Conservation (phyloP, 2,888 invertebrate genomes). For the Anthoptus insignis region DNA sequence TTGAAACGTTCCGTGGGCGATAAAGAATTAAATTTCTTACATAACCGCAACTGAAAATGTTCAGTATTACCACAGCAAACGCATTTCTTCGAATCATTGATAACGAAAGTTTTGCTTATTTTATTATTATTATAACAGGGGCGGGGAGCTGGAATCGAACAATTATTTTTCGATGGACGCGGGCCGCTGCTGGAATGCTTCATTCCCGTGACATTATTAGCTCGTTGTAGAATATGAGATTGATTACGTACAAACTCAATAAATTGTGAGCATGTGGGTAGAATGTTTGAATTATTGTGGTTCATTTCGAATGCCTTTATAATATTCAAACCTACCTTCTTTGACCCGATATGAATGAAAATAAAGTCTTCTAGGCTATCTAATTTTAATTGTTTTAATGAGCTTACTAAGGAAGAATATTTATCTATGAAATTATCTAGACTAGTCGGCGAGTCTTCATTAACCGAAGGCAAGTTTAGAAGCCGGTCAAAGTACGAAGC, state of each 20-base stretch:
- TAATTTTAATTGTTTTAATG: constrained; percentile 14
- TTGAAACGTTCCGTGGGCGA: constrained; percentile 14
- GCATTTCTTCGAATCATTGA: constrained; percentile 10
- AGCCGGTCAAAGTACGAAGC: constrained; percentile 20
- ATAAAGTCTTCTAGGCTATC: constrained; percentile 19
- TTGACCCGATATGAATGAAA: constrained; percentile 22
- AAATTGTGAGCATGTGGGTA: constrained; percentile 14
- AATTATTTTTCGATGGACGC: neutral
- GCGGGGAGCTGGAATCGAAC: neutral
- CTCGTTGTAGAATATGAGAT: constrained; percentile 13
- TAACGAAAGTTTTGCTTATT: constrained; percentile 11
- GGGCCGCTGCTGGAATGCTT: neutral
- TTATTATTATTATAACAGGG: constrained; percentile 1
- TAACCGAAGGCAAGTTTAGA: constrained; percentile 9
- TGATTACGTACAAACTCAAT: constrained; percentile 16
- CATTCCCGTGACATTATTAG: constrained; percentile 5
- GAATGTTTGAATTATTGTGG: neutral
- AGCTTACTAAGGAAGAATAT: constrained; percentile 14
- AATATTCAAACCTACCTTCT: constrained; percentile 17
- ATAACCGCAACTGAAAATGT: constrained; percentile 16
- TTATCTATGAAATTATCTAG: constrained; percentile 18
- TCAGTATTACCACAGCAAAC: constrained; percentile 18
- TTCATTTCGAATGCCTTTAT: constrained; percentile 2
- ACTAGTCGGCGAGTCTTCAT: constrained; percentile 8
- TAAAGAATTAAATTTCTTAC: constrained; percentile 14